phyloP scores from a whole-genome alignment of 2,797 vertebrate genomes.

The Liasis olivaceus region DNA sequence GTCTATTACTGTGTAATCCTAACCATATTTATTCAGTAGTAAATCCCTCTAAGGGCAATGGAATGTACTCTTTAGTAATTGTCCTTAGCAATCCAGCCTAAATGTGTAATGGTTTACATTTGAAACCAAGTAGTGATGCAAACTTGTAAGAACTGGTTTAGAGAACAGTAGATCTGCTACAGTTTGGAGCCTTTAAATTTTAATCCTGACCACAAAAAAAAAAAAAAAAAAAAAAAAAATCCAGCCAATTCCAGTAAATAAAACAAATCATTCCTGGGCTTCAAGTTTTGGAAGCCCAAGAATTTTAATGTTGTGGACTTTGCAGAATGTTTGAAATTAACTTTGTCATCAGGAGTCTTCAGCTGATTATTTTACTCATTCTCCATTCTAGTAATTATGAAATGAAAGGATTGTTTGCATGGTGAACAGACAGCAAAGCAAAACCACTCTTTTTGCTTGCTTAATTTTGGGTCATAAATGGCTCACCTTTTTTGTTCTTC shows the following conservation, averaged over 20 bases:
- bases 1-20: background rate
- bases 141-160: background rate
- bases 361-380: no score
- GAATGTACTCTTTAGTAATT: background rate
- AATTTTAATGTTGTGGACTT: background rate
- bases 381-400: background rate
- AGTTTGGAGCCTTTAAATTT: background rate
- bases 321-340: background rate
- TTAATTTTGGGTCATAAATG: slow-evolving; percentile 26
- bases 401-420: slow-evolving; percentile 20
- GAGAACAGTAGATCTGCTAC: background rate
- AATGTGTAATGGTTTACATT: background rate
- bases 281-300: background rate
- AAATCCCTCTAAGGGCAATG: background rate
- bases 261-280: background rate
- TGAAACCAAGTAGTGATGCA: background rate
- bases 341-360: background rate
- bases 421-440: background rate
- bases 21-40: background rate
- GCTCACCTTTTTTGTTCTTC: slow-evolving; percentile 41
- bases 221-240: background rate
- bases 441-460: background rate
- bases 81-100: background rate
- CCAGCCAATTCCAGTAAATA: background rate
- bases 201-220: background rate